These are phyloP conservation scores for Ascidia mentula DNA, from an alignment of 23 tunicate species.

Conservation along the genomic window DNA sequence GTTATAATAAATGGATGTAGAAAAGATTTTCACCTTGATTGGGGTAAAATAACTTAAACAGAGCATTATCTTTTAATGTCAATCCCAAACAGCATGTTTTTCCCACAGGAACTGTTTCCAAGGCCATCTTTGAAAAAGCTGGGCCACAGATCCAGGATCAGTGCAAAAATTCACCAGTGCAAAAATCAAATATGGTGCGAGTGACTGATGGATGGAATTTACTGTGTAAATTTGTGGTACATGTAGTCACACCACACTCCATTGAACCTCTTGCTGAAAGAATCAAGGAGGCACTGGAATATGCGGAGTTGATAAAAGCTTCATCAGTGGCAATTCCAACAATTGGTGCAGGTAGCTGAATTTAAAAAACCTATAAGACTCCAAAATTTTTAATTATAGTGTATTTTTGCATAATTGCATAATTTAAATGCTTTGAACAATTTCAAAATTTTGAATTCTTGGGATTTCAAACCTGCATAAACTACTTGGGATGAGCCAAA, in stretches of 20 bases:
- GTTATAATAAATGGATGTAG: conserved; percentile 43
- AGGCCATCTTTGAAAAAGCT: conserved; percentile 29
- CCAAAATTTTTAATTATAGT: too few species aligned
- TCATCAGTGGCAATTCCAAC: conserved; percentile 47
- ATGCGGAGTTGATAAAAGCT: conserved; percentile 42
- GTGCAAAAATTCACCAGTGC: conserved; percentile 9
- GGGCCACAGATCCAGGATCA: conserved; percentile 31
- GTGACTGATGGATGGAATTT: conserved; percentile 29
- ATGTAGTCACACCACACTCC: conserved; percentile 38
- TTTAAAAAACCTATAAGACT: too few species aligned
- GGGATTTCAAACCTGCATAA: too few species aligned
- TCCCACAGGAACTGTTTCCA: conserved; percentile 32
- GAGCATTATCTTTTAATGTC: background rate
- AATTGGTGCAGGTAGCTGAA: conserved; percentile 62
- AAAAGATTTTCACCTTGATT: conserved; percentile 14
- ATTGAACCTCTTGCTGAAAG: conserved; percentile 4
- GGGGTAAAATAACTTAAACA: conserved; percentile 4
- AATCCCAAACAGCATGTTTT: too few species aligned
- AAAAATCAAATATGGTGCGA: conserved; percentile 10
- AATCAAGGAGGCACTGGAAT: conserved; percentile 34
- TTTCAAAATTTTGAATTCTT: too few species aligned
- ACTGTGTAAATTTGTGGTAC: conserved; percentile 38
- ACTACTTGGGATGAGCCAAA: too few species aligned
- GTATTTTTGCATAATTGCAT: too few species aligned
- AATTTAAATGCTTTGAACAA: too few species aligned